These are phyloP conservation scores for Augiades crinisus DNA, from an alignment of 2,888 invertebrate genomes.

Conservation along the genomic window DNA sequence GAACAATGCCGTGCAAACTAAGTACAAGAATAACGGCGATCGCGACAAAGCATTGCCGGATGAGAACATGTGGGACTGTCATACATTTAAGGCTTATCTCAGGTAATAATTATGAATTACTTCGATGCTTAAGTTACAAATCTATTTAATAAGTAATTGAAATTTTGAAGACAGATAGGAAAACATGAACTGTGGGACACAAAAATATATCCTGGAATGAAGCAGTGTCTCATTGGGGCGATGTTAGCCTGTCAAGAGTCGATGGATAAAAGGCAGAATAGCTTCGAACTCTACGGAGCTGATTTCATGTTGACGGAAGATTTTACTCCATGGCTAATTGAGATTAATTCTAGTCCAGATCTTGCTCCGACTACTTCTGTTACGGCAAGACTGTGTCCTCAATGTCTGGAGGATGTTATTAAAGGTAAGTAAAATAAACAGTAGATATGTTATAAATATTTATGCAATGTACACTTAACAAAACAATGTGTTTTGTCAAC, in stretches of 20 bases:
- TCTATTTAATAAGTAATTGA: slow-evolving; percentile 34
- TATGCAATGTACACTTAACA: too few species aligned
- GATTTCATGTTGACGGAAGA: slow-evolving; percentile 97
- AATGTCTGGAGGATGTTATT: slow-evolving; percentile 93
- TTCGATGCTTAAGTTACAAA: neutral
- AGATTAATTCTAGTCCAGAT: slow-evolving; percentile 97
- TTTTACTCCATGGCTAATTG: slow-evolving; percentile 94
- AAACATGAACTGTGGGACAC: slow-evolving; percentile 90
- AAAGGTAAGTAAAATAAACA: slow-evolving; percentile 86
- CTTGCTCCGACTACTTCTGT: slow-evolving; percentile 95
- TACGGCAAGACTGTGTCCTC: slow-evolving; percentile 92
- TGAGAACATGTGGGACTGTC: slow-evolving; percentile 98
- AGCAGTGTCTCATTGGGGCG: slow-evolving; percentile 87
- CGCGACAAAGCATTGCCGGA: slow-evolving; percentile 89
- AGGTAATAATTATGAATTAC: slow-evolving; percentile 69
- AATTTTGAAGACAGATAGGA: slow-evolving; percentile 84
- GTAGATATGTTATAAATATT: neutral
- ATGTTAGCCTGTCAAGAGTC: slow-evolving; percentile 93
- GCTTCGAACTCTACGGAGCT: slow-evolving; percentile 96
- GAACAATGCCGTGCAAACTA: slow-evolving; percentile 96
- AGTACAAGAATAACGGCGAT: slow-evolving; percentile 87
- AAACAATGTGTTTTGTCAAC: too few species aligned
- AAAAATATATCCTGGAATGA: slow-evolving; percentile 94
- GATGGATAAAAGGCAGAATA: slow-evolving; percentile 90
- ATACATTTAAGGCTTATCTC: slow-evolving; percentile 87